Conservation (phyloP, 37 sponge, comb jelly and placozoan species). For the Hexactinellida sp. region DNA sequence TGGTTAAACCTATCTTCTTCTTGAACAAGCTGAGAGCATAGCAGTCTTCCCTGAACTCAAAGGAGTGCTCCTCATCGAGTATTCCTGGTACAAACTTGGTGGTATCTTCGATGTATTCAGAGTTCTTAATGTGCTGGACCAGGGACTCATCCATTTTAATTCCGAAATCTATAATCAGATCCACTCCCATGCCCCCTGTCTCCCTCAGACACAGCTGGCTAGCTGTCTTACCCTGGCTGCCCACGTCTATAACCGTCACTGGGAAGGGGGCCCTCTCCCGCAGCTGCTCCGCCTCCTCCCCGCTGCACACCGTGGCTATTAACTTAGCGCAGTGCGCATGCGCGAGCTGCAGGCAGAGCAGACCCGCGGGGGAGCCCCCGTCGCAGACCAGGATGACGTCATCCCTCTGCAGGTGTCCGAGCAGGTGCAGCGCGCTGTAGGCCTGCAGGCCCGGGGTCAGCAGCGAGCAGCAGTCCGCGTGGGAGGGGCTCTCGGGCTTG, state of each 20-base stretch:
- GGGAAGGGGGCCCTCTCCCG: neutral
- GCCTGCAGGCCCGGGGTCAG: conserved; percentile 43
- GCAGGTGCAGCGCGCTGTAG: conserved; percentile 34
- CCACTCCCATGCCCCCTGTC: conserved; percentile 68
- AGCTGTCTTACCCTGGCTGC: conserved; percentile 20
- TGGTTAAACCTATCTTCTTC: conserved; percentile 27
- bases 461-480: conserved; percentile 37
- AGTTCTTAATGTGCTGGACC: neutral
- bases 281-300: conserved; percentile 20
- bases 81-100: neutral
- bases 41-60: neutral
- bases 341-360: neutral
- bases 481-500: conserved; percentile 31
- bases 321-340: neutral
- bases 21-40: neutral
- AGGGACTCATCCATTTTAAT: conserved; percentile 31
- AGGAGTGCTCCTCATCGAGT: neutral
- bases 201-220: conserved; percentile 49
- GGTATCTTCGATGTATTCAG: neutral
- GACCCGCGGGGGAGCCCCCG: conserved; percentile 19
- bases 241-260: conserved; percentile 34
- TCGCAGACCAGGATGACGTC: conserved; percentile 31
- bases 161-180: conserved; percentile 60
- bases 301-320: conserved; percentile 18
- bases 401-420: conserved; percentile 23